These are phyloP conservation scores for Dasyornis broadbenti DNA, from an alignment of 2,113 vertebrate genomes.

Conservation along the genomic window DNA sequence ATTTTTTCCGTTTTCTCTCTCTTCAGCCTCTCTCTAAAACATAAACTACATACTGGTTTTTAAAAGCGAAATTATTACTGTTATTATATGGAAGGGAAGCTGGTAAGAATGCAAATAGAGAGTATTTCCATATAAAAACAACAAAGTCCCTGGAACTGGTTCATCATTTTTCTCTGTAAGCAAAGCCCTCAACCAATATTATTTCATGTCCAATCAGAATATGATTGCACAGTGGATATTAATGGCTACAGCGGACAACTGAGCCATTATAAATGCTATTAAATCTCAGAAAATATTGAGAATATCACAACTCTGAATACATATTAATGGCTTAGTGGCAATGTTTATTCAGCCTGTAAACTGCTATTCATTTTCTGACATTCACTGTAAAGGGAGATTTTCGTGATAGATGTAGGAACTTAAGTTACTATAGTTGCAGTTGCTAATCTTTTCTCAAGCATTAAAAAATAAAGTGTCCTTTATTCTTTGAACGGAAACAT, in stretches of 20 bases:
- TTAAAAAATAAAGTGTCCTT: conserved; percentile 18
- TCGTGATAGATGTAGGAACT: not conserved
- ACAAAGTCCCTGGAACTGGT: not conserved
- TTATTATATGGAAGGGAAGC: not conserved
- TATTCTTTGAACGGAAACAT: conserved; percentile 16
- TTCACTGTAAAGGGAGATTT: not conserved
- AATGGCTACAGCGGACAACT: not conserved
- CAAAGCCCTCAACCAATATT: not conserved
- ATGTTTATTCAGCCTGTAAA: not conserved
- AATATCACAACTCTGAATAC: not conserved
- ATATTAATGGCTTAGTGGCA: not conserved
- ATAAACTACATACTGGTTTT: not conserved
- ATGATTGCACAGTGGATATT: not conserved
- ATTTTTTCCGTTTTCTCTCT: not conserved
- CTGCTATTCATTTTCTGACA: not conserved
- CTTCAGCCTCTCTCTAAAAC: not conserved
- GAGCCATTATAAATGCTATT: not conserved
- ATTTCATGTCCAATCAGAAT: not conserved
- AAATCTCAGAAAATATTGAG: not conserved
- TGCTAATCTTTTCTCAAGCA: not conserved
- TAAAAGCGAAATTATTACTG: not conserved
- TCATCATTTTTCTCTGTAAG: not conserved
- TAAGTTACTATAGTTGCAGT: not conserved
- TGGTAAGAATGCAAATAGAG: not conserved
- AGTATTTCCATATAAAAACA: not conserved